Conservation (phyloP, 2,888 invertebrate species). For the Metellina segmentata region DNA sequence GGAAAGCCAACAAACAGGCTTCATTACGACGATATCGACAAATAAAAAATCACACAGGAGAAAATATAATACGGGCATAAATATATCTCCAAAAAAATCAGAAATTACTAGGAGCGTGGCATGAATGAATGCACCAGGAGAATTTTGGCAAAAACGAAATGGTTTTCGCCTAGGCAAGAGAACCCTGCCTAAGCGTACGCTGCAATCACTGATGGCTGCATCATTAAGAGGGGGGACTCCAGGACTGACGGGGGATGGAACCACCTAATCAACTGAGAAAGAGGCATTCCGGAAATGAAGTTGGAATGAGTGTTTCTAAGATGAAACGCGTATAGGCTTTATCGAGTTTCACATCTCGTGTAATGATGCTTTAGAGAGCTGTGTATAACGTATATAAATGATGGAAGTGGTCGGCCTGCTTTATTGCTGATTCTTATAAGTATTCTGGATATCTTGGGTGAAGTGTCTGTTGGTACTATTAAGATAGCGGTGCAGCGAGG, state of each 20-base stretch:
- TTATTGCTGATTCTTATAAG: constrained; percentile 2
- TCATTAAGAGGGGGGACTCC: constrained; percentile 16
- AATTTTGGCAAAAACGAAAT: too few relatives aligned
- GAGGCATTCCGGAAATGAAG: constrained; percentile 47
- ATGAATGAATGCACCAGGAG: too few relatives aligned
- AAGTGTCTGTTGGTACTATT: background rate
- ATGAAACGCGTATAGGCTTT: constrained; percentile 41
- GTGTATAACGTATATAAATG: constrained; percentile 2
- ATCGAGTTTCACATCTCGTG: constrained; percentile 45
- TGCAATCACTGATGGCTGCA: constrained; percentile 18
- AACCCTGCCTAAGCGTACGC: too few relatives aligned
- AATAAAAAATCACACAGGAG: too few relatives aligned
- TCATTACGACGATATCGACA: too few relatives aligned
- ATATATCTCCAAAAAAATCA: too few relatives aligned
- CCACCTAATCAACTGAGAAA: constrained; percentile 50
- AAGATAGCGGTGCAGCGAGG: background rate
- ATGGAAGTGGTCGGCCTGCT: background rate
- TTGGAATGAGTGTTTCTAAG: constrained; percentile 32
- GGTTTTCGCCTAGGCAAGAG: too few relatives aligned
- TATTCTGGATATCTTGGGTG: background rate
- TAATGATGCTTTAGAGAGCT: constrained; percentile 29
- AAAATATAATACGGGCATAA: too few relatives aligned
- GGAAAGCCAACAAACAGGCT: too few relatives aligned
- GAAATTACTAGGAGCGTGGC: too few relatives aligned
- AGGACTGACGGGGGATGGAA: too few relatives aligned